Percentiles rank a stretch among this genome's conserved stretches.
Conservation (phyloP, 2,113 vertebrate species). For the Stomatorhinus ivindoensis region DNA sequence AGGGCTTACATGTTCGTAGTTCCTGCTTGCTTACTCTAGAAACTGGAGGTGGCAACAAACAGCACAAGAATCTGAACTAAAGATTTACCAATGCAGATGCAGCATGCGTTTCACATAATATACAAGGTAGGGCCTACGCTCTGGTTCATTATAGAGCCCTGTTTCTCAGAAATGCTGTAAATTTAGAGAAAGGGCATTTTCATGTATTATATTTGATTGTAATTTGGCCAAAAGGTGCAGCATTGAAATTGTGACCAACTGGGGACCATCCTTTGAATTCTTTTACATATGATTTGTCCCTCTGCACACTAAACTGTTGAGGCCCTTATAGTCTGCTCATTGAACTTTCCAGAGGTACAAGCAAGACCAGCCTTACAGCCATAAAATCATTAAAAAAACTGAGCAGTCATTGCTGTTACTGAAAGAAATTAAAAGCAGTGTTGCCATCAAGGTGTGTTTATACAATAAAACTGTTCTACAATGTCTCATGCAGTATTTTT, state of each 20-base stretch:
- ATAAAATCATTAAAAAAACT: neutral
- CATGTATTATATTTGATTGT: neutral
- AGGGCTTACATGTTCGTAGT: neutral
- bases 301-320: neutral
- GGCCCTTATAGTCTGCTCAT: neutral
- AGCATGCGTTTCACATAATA: neutral
- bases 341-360: neutral
- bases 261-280: neutral
- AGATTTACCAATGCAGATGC: neutral
- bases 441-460: slow-evolving; percentile 16
- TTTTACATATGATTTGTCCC: neutral
- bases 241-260: neutral
- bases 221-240: neutral
- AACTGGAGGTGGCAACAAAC: neutral
- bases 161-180: neutral
- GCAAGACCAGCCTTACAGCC: neutral
- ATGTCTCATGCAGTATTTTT: neutral
- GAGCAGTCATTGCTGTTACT: slow-evolving; percentile 4
- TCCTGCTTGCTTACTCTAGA: neutral
- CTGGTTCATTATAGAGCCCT: neutral
- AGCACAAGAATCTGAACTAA: neutral
- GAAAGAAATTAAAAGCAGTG: slow-evolving; percentile 9
- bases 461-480: slow-evolving; percentile 13
- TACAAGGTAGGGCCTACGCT: neutral
- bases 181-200: neutral